These are phyloP conservation scores for Aulostomus chinensis DNA, from an alignment of 2,797 vertebrate genomes.

Conservation along the genomic window DNA sequence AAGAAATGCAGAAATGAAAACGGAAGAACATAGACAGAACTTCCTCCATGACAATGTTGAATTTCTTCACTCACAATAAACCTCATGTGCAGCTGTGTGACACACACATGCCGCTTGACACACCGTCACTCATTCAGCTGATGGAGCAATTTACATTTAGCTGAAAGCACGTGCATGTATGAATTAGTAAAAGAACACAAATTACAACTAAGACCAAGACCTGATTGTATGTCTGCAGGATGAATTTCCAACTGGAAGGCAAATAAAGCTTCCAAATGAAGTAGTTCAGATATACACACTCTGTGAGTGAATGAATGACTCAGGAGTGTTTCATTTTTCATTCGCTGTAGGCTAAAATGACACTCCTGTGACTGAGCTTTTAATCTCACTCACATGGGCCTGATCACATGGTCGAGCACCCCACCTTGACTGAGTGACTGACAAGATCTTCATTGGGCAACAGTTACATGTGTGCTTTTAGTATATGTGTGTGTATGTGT, in stretches of 20 bases:
- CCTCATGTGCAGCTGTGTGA: not conserved
- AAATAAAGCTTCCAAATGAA: too few species aligned
- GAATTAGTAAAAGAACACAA: too few species aligned
- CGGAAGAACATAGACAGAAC: slow-evolving; percentile 3
- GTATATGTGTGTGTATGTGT: not conserved
- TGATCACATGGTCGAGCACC: slow-evolving; percentile 67
- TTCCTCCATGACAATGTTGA: slow-evolving; percentile 37
- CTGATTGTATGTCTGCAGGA: too few species aligned
- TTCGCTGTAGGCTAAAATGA: slow-evolving; percentile 59
- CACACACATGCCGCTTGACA: slow-evolving; percentile 25
- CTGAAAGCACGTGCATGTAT: slow-evolving; percentile 1
- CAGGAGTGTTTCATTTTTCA: slow-evolving; percentile 53
- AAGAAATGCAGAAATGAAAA: slow-evolving; percentile 46
- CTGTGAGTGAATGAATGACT: slow-evolving; percentile 16
- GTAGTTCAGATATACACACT: too few species aligned
- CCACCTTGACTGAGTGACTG: slow-evolving; percentile 62
- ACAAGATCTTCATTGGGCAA: slow-evolving; percentile 31
- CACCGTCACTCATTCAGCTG: slow-evolving; percentile 20
- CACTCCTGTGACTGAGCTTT: slow-evolving; percentile 63
- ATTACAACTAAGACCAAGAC: too few species aligned
- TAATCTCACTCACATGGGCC: slow-evolving; percentile 76
- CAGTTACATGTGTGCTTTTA: too few species aligned
- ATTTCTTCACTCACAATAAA: slow-evolving; percentile 11
- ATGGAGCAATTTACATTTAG: not conserved
- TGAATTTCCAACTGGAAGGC: too few species aligned